phyloP scores from a whole-genome alignment of 2,888 invertebrate genomes.

The Phyllotreta striolata region DNA sequence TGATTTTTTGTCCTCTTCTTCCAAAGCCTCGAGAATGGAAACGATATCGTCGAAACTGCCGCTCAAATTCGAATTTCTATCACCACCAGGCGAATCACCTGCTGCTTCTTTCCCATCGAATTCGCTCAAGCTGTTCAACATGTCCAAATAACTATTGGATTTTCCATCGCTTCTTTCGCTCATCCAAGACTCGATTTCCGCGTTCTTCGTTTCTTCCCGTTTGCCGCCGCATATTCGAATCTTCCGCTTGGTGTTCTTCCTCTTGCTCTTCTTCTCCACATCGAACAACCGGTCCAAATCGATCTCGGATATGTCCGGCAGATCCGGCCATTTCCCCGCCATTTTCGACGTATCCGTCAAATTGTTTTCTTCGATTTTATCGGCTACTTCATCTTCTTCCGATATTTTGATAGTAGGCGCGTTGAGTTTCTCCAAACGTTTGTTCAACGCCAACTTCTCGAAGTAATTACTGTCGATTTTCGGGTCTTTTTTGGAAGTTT shows the following conservation, averaged over 20 bases:
- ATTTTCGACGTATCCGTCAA: slow-evolving; percentile 47
- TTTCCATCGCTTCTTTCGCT: slow-evolving; percentile 26
- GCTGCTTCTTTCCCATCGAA: slow-evolving; percentile 40
- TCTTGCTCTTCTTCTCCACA: slow-evolving; percentile 24
- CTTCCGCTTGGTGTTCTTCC: slow-evolving; percentile 16
- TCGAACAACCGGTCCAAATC: slow-evolving; percentile 50
- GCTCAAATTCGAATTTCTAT: slow-evolving; percentile 39
- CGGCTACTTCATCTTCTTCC: slow-evolving; percentile 26
- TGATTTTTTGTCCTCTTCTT: slow-evolving; percentile 61
- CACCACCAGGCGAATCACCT: slow-evolving; percentile 43
- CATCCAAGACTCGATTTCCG: slow-evolving; percentile 16
- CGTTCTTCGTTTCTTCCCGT: slow-evolving; percentile 27
- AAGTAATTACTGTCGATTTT: slow-evolving; percentile 33
- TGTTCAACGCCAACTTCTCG: slow-evolving; percentile 28
- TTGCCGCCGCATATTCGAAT: neutral
- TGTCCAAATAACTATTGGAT: slow-evolving; percentile 51
- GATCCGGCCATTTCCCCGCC: slow-evolving; percentile 40
- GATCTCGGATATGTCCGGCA: slow-evolving; percentile 49
- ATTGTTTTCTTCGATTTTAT: too few relatives aligned
- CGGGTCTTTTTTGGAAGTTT: slow-evolving; percentile 18
- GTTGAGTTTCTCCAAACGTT: slow-evolving; percentile 18
- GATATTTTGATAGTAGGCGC: slow-evolving; percentile 14
- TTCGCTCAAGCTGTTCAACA: slow-evolving; percentile 50
- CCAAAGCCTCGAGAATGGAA: slow-evolving; percentile 61
- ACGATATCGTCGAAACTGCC: slow-evolving; percentile 61